Base-by-base conservation (phyloP, 2,113 vertebrate species). In the Hyaena hyaena region DNA sequence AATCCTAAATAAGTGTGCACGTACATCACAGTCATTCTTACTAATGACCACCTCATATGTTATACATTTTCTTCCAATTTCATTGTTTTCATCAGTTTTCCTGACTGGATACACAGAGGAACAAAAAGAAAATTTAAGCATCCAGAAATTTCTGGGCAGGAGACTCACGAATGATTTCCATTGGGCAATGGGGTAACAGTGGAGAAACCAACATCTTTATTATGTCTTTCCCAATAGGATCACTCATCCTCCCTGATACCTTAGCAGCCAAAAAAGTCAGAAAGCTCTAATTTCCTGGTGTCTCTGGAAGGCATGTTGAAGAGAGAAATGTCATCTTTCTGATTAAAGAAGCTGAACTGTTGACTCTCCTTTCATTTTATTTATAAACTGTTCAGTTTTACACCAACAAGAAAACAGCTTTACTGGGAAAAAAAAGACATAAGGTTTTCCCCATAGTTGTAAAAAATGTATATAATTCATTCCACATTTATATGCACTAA, bases 141-240 rank as follows among this genome's bases (percentile, higher is more conserved):
- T 12, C 10, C 6, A 65, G 58, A 50, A 14, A 28, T n/a, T 77
- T 58, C 35, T 66, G 19, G 48, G 17, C 21, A 88, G 81, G 48
- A 4, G 4, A 33, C 33, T 9, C 4, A 26, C 2, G 10, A 45
- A 8, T 66, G 7, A 31, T 28, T 50, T 1, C 28, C 1, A 0
- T 0, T 26, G 21, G n/a, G 26, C 12, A 4, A 28, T 66, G 45
- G 45, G 10, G 43, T 2, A n/a, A 21, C 12, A 4, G 0, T n/a
- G 50, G 79, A 31, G 5, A 82, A 50, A 28, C 12, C 23, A 53
- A 21, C 15, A 35, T 19, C 8, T 43, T 5, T 19, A 5, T 35
- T 28, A 0, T 3, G 0, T 43, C 15, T 48, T 66, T 33, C 4
- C 16, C 14, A 12, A 1, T 0, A 31, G 9, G 0, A 1, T 43